These are phyloP conservation scores for Diprion similis DNA, from an alignment of 1,140 invertebrate species.

Conservation along the genomic window DNA sequence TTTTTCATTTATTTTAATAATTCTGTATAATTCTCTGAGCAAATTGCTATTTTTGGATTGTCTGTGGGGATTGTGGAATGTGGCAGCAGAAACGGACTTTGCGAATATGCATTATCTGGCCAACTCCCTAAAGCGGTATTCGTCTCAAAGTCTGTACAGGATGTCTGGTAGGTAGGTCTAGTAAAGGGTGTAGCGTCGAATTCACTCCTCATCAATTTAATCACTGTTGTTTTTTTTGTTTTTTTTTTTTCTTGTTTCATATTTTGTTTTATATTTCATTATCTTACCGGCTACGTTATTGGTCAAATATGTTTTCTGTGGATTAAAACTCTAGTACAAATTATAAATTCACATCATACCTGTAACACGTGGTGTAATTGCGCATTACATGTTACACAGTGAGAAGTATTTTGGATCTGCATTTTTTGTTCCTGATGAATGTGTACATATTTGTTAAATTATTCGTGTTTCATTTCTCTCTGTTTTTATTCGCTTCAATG, in stretches of 20 bases:
- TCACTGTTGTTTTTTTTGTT: not conserved
- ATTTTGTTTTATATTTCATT: not conserved
- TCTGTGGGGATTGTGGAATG: constrained; percentile 62
- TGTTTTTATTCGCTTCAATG: not conserved
- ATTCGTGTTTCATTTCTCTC: not conserved
- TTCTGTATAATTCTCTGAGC: constrained; percentile 44
- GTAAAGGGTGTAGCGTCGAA: not conserved
- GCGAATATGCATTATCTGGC: constrained; percentile 54
- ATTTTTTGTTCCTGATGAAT: not conserved
- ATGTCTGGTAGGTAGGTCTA: constrained; percentile 30
- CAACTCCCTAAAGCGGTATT: constrained; percentile 61
- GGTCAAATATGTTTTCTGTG: not conserved
- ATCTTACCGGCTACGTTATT: not conserved
- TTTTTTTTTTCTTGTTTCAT: constrained; percentile 5
- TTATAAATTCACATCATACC: too few species aligned
- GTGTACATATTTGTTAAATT: not conserved
- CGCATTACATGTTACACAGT: too few species aligned
- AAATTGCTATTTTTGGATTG: constrained; percentile 53
- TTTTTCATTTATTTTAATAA: constrained; percentile 37
- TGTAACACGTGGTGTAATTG: too few species aligned
- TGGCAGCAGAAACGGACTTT: constrained; percentile 56
- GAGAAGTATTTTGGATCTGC: too few species aligned
- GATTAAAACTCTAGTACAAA: not conserved
- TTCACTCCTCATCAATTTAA: not conserved
- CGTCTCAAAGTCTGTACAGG: constrained; percentile 26